phyloP scores from a whole-genome alignment of 2,113 vertebrate species.

The Jaculus jaculus region DNA sequence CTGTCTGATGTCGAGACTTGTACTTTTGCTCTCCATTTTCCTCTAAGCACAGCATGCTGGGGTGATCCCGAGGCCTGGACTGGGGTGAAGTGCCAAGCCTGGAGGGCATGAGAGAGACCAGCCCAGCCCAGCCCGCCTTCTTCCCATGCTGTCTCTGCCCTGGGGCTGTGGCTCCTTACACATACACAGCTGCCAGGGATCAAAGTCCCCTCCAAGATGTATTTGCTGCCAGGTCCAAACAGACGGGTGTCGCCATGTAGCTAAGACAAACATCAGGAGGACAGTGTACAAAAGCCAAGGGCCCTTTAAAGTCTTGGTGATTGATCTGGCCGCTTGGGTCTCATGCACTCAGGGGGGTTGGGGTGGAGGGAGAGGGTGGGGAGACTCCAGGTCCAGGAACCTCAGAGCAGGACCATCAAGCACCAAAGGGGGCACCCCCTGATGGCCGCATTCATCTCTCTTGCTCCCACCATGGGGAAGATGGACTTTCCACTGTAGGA shows the following conservation, averaged over 20 bases:
- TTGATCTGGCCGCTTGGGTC: not conserved
- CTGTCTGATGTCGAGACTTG: not conserved
- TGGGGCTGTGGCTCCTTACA: conserved; percentile 66
- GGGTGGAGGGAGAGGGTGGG: not conserved
- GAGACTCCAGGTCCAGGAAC: not conserved
- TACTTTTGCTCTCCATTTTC: not conserved
- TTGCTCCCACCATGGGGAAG: not conserved
- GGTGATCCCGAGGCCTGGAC: not conserved
- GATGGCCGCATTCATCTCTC: accelerated
- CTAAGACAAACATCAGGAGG: conserved; percentile 54
- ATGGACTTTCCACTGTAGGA: not conserved
- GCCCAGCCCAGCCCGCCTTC: not conserved
- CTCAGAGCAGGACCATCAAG: not conserved
- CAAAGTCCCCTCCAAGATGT: conserved; percentile 76
- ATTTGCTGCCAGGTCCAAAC: conserved; percentile 77
- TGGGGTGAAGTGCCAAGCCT: not conserved
- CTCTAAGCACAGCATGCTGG: not conserved
- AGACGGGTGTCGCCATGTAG: conserved; percentile 51
- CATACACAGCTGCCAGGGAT: conserved; percentile 77
- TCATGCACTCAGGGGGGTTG: not conserved
- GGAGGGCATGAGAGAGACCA: conserved; percentile 49
- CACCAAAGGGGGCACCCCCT: not conserved
- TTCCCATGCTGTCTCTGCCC: conserved; percentile 51
- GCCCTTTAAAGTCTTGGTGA: conserved; percentile 54
- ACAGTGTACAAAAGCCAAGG: not conserved